A percentile compares a stretch with the other conserved stretches of the same genome.
phyloP scores from a whole-genome alignment of 2,888 invertebrate genomes.

The Cheilosia impressa region DNA sequence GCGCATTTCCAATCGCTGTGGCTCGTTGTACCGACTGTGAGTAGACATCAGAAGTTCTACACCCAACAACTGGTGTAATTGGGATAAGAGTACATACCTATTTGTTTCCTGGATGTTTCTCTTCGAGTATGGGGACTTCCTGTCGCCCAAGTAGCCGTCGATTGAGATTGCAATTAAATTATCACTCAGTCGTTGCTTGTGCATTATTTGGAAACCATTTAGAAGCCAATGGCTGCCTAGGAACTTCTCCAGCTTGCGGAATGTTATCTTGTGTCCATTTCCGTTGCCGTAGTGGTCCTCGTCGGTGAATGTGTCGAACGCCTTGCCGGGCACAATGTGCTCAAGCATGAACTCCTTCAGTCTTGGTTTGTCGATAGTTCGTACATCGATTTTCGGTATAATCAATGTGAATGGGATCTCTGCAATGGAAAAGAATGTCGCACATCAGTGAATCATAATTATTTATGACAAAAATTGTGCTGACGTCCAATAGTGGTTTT shows the following conservation, averaged over 20 bases:
- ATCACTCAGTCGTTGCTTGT: conserved; percentile 82
- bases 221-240: conserved; percentile 82
- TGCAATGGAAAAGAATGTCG: conserved; percentile 78
- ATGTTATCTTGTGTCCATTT: conserved; percentile 84
- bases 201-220: conserved; percentile 82
- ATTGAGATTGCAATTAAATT: conserved; percentile 83
- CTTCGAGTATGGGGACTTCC: conserved; percentile 83
- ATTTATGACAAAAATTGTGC: neutral
- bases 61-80: neutral
- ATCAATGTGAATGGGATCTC: conserved; percentile 86
- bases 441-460: conserved; percentile 9
- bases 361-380: conserved; percentile 84
- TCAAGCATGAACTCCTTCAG: conserved; percentile 86
- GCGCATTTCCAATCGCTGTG: conserved; percentile 82
- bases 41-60: neutral
- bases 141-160: conserved; percentile 83
- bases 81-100: conserved; percentile 79
- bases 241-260: conserved; percentile 82
- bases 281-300: conserved; percentile 83
- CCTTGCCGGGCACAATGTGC: conserved; percentile 86
- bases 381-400: conserved; percentile 85
- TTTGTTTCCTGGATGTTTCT: conserved; percentile 84
- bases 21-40: conserved; percentile 82
- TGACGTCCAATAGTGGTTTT: neutral
- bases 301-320: conserved; percentile 84